A percentile compares a stretch with the other conserved stretches of the same genome.
Evolutionary conservation across 1,140 invertebrate genomes (phyloP).

Genomic region (Drosophila albomicans): DNA sequence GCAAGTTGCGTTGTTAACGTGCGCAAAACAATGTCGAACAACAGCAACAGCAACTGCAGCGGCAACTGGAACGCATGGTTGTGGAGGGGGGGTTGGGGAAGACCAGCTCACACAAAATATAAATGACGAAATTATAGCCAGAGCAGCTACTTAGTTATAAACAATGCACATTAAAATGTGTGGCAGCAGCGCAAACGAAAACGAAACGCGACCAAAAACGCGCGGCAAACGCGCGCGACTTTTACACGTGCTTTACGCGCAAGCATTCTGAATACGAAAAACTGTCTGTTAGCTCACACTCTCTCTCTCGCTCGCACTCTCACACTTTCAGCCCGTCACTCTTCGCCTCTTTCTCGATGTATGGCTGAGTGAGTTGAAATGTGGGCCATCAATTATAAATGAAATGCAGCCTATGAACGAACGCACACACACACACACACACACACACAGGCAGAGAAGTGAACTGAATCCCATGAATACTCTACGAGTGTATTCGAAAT

Average conservation of each 20-base stretch:
- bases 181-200: constrained; percentile 45
- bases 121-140: constrained; percentile 74
- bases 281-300: no score
- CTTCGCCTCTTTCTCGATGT: not conserved
- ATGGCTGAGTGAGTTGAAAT: not conserved
- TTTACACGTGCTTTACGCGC: not conserved
- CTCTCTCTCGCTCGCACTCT: not conserved
- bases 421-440: not conserved
- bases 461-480: not conserved
- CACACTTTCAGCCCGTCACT: not conserved
- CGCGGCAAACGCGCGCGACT: constrained; percentile 34
- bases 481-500: constrained; percentile 1
- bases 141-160: constrained; percentile 52
- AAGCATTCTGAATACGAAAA: not conserved
- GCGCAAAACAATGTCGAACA: constrained; percentile 68
- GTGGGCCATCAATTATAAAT: constrained; percentile 6
- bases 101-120: constrained; percentile 53
- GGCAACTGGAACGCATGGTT: constrained; percentile 14
- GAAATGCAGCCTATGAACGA: not conserved
- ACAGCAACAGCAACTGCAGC: constrained; percentile 11
- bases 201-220: constrained; percentile 20
- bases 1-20: constrained; percentile 72
- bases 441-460: not conserved
- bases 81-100: constrained; percentile 1
- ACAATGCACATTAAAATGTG: constrained; percentile 72